Base-by-base conservation (phyloP, 2,888 invertebrate genomes). In the Trichopoda pennipes region DNA sequence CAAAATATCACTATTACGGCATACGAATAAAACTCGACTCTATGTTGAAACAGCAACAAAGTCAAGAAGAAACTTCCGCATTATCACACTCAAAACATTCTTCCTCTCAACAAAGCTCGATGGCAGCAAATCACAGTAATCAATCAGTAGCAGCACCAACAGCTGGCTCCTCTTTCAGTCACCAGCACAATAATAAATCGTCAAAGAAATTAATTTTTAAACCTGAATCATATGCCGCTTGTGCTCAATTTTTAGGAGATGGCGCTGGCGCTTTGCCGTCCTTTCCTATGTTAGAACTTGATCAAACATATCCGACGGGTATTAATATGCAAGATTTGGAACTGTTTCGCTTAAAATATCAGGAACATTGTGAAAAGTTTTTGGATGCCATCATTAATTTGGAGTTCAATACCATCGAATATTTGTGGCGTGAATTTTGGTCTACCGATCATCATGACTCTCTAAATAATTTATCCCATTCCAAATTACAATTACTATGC, bases 1-100 rank as follows among this genome's bases (percentile, higher is more conserved):
- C 98, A 35, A 99, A 99, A 91, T 99, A 99, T 91, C 99, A 99
- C 92, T 99, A 99, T 92, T 99, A 99, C 92, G 99, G 99, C 16
- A 99, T 99, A 86, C 94, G 99, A 44, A 96, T 99, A 76, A 99
- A 98, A 91, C 96, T 97, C 0, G 95, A 94, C 79, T 97, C 97
- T 2, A 93, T 94, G 12, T 90, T 97, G 81, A 94, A 88, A 86
- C 93, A 93, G 79, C 91, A 76, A 55, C 72, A 63, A 85, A 90
- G 91, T 93, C 85, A 93, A 93, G 84, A 92, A 92, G 87, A 91
- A 90, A 77, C 85, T 87, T 80, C 85, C 85, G 28, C 85, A 86
- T 6, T 28, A 28, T 70, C 84, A 17, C 64, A 78, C 61, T 66
- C 69, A 32, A 84, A 76, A 58, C 56, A 2, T 17, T 64, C 70